Evolutionary conservation across 2,113 vertebrate genomes (phyloP), one percentile per base, ranked within the genome.

Genomic region (Cheilinus undulatus): DNA sequence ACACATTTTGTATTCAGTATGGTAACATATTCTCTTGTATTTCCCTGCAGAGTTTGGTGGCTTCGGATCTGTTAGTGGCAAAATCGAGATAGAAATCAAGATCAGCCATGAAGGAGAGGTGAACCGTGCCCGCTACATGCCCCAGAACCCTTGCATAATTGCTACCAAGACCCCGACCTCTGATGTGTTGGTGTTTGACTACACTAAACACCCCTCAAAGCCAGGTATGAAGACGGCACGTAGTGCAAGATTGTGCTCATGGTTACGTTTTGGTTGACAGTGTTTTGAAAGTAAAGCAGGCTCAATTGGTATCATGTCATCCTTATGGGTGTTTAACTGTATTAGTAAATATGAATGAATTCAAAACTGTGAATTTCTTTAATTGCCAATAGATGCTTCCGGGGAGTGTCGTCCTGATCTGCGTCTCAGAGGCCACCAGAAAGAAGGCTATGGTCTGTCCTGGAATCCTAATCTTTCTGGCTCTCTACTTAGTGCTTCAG

Each of bases 41-140:
- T 15, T 46, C 5, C 9, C 45, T 43, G 74, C 74, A 99, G 98
- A 99, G 77, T 99, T 99, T 90, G 97, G 97, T 86, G 98, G 98
- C 43, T 99, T 99, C 93, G 98, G 98, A 13, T 99, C 98, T 8
- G 98, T 99, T 0, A 99, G 98, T 84, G 97, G 97, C 1, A 99
- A 99, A 86, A 99, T 99, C 71, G 98, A 99, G 72, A 99, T 99
- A 64, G 98, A 99, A 81, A 99, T 99, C 83, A 99, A 99, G 92
- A 99, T 99, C 58, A 99, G 99, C 84, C 98, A 99, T 1, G 98
- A 99, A 89, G 98, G 98, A 63, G 98, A 99, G 85, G 98, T 99
- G 76, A 99, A 99, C 91, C 88, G 98, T 87, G 97, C 98, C 0
- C 96, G 98, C 15, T 99, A 99, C 85, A 99, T 99, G 98, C 98